phyloP scores from a whole-genome alignment of 2,113 vertebrate species.

The Notarius quadriscutis region DNA sequence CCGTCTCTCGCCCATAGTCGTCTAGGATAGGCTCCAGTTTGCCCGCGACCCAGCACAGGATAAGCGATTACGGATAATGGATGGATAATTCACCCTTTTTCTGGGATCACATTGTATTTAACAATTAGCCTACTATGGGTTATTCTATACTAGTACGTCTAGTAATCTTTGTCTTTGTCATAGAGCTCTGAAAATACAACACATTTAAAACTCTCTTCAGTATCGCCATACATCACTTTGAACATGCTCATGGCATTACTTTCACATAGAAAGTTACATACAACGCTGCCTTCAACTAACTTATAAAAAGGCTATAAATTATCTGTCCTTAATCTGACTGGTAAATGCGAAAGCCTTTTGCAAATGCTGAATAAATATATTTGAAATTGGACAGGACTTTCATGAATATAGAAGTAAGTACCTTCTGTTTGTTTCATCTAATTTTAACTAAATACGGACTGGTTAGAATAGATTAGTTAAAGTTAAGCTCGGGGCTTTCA shows the following conservation, averaged over 20 bases:
- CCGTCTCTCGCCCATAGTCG: no score
- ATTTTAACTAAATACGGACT: neutral
- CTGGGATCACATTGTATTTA: neutral
- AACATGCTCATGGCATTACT: neutral
- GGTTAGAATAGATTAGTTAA: neutral
- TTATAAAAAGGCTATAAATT: neutral
- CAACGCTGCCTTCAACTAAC: neutral
- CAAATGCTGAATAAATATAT: neutral
- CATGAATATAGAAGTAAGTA: neutral
- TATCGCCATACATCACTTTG: neutral
- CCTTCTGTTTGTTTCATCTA: neutral
- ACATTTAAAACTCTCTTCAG: neutral
- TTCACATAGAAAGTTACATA: neutral
- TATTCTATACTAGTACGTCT: neutral
- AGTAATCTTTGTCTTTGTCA: neutral
- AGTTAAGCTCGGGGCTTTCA: neutral
- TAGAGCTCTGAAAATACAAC: neutral
- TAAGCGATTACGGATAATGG: no score
- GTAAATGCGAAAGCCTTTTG: neutral
- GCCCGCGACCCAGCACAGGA: no score
- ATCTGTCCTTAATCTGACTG: neutral
- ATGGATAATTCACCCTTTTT: neutral
- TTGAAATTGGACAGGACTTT: neutral
- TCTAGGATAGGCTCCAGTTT: no score
- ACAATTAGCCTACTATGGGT: neutral